Evolutionary conservation across 2,113 vertebrate genomes (phyloP).

Genomic region (Holacanthus passer): DNA sequence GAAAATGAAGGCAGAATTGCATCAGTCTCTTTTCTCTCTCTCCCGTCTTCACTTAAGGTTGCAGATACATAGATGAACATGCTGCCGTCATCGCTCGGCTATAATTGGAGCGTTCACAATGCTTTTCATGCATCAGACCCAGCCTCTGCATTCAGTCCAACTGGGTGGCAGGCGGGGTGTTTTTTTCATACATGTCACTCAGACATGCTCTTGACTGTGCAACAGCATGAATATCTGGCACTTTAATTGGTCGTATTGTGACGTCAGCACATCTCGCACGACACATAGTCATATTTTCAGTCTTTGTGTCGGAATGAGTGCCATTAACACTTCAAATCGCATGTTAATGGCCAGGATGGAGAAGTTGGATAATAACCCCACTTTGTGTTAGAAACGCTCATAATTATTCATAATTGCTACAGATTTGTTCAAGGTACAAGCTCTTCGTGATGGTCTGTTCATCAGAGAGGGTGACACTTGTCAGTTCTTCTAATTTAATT

Average conservation of each 20-base stretch:
- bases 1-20: constrained; percentile 4
- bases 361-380: constrained; percentile 43
- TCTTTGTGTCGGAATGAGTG: constrained; percentile 19
- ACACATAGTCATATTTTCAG: constrained; percentile 35
- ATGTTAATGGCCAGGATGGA: constrained; percentile 47
- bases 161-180: constrained; percentile 36
- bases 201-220: constrained; percentile 40
- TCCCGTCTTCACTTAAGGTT: constrained; percentile 46
- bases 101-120: constrained; percentile 64
- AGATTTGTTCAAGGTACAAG: constrained; percentile 46
- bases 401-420: constrained; percentile 43
- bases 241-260: constrained; percentile 49
- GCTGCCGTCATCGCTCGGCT: constrained; percentile 59
- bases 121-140: constrained; percentile 48
- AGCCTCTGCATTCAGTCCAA: constrained; percentile 62
- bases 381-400: constrained; percentile 45
- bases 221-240: constrained; percentile 28
- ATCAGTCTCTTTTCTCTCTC: constrained; percentile 38
- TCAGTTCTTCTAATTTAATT: background rate
- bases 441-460: constrained; percentile 12
- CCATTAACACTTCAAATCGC: constrained; percentile 49
- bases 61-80: constrained; percentile 58
- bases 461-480: constrained; percentile 14
- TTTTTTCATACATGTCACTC: constrained; percentile 59
- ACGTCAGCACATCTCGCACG: constrained; percentile 35